These are phyloP conservation scores for Crotophaga sulcirostris DNA, from an alignment of 2,113 vertebrate species.

Conservation along the genomic window DNA sequence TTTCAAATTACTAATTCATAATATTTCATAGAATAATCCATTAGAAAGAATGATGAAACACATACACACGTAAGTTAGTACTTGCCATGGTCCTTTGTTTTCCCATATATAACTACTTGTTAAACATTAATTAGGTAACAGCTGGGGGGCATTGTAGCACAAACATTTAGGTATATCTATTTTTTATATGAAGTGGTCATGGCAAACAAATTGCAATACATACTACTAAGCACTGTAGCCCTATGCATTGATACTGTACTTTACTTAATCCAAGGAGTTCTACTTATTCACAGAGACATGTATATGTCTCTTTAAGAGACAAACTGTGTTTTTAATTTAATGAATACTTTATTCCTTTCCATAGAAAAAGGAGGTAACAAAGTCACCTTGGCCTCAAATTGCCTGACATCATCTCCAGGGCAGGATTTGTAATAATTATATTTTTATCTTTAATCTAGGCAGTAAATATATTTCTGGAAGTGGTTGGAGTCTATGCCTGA, in stretches of 20 bases:
- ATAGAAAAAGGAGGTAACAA: neutral
- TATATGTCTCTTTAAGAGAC: neutral
- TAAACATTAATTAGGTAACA: neutral
- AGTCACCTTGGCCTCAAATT: neutral
- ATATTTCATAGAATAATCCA: neutral
- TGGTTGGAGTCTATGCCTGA: neutral
- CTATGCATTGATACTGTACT: neutral
- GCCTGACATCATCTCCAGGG: neutral
- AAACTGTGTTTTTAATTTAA: neutral
- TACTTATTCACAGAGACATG: neutral
- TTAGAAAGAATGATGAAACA: neutral
- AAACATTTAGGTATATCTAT: neutral
- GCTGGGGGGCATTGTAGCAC: neutral
- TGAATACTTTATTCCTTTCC: neutral
- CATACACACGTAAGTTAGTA: neutral
- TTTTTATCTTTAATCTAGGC: neutral
- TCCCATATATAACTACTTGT: neutral
- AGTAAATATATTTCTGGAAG: neutral
- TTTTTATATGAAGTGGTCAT: neutral
- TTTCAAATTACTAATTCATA: neutral
- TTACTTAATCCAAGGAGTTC: neutral
- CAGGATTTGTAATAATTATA: neutral
- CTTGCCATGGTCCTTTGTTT: neutral
- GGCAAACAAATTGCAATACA: neutral
- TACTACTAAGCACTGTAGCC: neutral